These are phyloP conservation scores for Acyrthosiphon pisum DNA, from an alignment of 1,140 invertebrate genomes.

Conservation along the genomic window DNA sequence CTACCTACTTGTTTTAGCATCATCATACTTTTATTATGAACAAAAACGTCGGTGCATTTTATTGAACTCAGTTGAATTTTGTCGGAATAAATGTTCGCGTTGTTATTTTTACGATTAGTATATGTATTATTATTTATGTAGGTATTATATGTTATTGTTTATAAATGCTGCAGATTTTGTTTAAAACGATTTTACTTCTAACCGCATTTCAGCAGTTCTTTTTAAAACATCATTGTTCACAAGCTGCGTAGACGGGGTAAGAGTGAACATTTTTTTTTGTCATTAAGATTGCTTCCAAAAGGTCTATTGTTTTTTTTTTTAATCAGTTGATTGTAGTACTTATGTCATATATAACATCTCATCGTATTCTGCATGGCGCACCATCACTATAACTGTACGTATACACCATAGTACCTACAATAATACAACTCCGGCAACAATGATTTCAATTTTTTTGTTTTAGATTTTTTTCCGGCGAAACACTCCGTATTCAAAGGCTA, in stretches of 20 bases:
- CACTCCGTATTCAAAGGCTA: neutral
- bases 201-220: slow-evolving; percentile 14
- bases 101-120: neutral
- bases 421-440: neutral
- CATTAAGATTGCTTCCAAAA: neutral
- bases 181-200: neutral
- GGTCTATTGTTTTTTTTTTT: slow-evolving; percentile 25
- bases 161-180: neutral
- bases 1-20: neutral
- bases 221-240: neutral
- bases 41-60: neutral
- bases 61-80: neutral
- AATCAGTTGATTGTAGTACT: slow-evolving; percentile 8
- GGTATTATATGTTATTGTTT: neutral
- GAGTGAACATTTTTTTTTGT: neutral
- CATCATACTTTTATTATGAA: neutral
- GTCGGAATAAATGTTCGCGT: neutral
- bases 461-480: neutral
- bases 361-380: neutral
- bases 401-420: neutral
- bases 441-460: neutral
- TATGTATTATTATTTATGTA: neutral
- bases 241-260: neutral
- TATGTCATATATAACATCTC: neutral
- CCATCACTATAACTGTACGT: neutral